These are phyloP conservation scores for Agapetus fuscipes DNA, from an alignment of 2,888 invertebrate genomes.

Conservation along the genomic window DNA sequence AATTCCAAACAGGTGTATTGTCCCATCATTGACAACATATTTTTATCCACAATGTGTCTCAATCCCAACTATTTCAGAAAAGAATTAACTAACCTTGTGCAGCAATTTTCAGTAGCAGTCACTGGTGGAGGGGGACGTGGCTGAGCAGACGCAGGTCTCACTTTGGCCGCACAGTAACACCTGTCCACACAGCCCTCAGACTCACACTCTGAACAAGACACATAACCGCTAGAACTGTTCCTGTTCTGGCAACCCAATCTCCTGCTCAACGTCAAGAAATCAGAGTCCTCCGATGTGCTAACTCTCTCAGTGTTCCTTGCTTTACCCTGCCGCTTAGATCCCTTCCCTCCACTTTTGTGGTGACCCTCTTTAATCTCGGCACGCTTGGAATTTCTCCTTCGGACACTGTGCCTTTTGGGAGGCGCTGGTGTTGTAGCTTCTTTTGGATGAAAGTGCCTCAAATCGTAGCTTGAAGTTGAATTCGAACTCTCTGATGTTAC, in stretches of 20 bases:
- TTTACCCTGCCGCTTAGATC: conserved; percentile 37
- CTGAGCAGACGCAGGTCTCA: neutral
- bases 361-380: conserved; percentile 29
- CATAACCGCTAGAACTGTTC: conserved; percentile 62
- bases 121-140: conserved; percentile 10
- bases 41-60: no score
- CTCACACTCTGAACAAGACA: conserved; percentile 84
- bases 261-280: conserved; percentile 47
- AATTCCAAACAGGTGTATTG: no score
- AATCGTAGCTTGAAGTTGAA: conserved; percentile 52
- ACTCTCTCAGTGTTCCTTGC: conserved; percentile 49
- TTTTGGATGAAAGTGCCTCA: conserved; percentile 51
- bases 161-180: conserved; percentile 60
- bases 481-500: conserved; percentile 49
- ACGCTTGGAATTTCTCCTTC: conserved; percentile 36
- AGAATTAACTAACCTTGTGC: conserved; percentile 36
- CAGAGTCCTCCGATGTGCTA: conserved; percentile 54
- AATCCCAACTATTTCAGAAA: no score
- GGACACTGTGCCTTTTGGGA: conserved; percentile 34
- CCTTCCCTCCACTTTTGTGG: conserved; percentile 26
- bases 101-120: conserved; percentile 37
- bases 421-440: conserved; percentile 36
- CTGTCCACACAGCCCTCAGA: conserved; percentile 80
- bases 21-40: no score
- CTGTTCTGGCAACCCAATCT: conserved; percentile 47